Base-by-base conservation (phyloP, 2,888 invertebrate genomes). In the Athetis lepigone region DNA sequence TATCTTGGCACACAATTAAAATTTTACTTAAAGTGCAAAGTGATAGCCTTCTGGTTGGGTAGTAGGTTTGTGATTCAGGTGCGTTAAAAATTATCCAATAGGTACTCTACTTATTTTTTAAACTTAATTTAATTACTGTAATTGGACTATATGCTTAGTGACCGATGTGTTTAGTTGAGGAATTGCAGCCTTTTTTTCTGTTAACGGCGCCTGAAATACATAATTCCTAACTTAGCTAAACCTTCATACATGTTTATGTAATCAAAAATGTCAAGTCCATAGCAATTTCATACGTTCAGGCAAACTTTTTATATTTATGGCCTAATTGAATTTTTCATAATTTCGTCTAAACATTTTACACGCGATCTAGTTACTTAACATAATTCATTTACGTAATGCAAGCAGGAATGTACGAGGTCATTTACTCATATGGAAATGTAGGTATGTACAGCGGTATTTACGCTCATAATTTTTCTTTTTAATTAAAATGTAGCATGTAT, bases 391-490 rank as follows among this genome's bases (percentile, higher is more conserved):
- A 19, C 42, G 25, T 37, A 57, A 52, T 55, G 42, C n/a, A 52
- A 46, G 56, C 16, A 45, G 8, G 36, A 68, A 58, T 36, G 36
- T 43, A 33, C 43, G 52, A 52, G 23, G 19, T 49, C 36, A 45
- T 27, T 49, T 43, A 69, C 27, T 43, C 19, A 25, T 39, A 40
- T 45, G 36, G 29, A 43, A 54, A 45, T 50, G 16, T 42, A 49
- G 43, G 37, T 46, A 43, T 47, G 7, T 19, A 13, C 33, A 11
- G 13, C 33, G 33, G 13, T 33, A 33, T 13, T 9, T 11, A 29
- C 16, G 13, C 7, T 21, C 37, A 45, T 75, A 25, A 49, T 60
- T 75, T n/a, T 70, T 70, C 16, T 18, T 69, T 52, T 39, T 57
- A 52, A 52, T 57, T 52, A 11, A 40, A 75, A 54, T 8, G 43